Conservation (phyloP, 1,140 invertebrate species). For the Dreissena polymorpha region DNA sequence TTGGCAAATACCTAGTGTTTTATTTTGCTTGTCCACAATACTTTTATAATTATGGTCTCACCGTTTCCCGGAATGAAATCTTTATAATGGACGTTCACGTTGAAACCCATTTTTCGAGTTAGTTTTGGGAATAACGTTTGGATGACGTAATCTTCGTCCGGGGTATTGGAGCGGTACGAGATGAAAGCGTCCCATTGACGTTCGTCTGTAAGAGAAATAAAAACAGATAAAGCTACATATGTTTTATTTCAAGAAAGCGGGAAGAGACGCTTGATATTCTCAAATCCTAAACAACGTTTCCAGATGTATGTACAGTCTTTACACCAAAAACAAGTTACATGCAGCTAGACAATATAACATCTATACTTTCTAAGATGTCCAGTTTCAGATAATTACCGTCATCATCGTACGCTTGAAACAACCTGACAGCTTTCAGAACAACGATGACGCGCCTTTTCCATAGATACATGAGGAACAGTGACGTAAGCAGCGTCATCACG, state of each 20-base stretch:
- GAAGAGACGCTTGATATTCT: not conserved
- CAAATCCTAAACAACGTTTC: not conserved
- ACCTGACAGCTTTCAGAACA: slow-evolving; percentile 69
- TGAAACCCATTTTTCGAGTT: slow-evolving; percentile 61
- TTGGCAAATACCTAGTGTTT: too few species aligned
- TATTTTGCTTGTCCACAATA: too few species aligned
- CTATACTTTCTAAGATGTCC: too few species aligned
- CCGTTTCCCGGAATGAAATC: slow-evolving; percentile 65
- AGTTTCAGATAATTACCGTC: slow-evolving; percentile 57
- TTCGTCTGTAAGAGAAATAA: slow-evolving; percentile 60
- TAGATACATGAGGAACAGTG: slow-evolving; percentile 58
- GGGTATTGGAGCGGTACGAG: slow-evolving; percentile 58
- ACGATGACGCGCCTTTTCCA: slow-evolving; percentile 66
- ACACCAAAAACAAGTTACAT: not conserved
- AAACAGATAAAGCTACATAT: not conserved
- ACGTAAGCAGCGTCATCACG: slow-evolving; percentile 49
- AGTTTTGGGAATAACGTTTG: slow-evolving; percentile 59
- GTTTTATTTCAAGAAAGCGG: too few species aligned
- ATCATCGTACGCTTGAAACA: slow-evolving; percentile 70
- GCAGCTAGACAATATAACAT: not conserved
- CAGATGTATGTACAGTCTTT: not conserved
- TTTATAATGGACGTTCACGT: slow-evolving; percentile 63
- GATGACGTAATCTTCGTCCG: slow-evolving; percentile 64
- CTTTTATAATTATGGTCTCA: slow-evolving; percentile 33
- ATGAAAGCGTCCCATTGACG: slow-evolving; percentile 67